phyloP scores from a whole-genome alignment of 2,888 invertebrate genomes.

The Rutpela maculata region DNA sequence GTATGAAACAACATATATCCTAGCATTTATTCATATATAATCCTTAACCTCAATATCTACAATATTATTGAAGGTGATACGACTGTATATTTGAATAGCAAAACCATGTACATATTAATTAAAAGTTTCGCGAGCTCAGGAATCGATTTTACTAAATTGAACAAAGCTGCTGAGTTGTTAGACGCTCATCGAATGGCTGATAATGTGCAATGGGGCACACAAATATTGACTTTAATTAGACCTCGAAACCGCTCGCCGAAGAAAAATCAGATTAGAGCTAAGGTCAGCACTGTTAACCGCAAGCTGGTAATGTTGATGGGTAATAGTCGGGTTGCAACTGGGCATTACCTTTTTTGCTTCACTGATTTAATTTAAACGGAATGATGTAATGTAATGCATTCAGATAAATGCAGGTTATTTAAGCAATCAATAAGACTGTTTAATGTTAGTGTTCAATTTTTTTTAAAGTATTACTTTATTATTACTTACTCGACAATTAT shows the following conservation, averaged over 20 bases:
- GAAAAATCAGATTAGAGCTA: constrained; percentile 61
- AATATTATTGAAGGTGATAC: not conserved
- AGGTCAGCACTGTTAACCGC: constrained; percentile 58
- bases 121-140: constrained; percentile 21
- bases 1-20: too few species aligned
- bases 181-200: constrained; percentile 56
- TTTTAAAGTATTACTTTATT: too few species aligned
- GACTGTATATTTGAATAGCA: constrained; percentile 14
- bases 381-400: constrained; percentile 6
- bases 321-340: constrained; percentile 37
- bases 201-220: constrained; percentile 62
- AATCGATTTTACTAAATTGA: constrained; percentile 33
- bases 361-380: constrained; percentile 16
- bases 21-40: not conserved
- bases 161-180: constrained; percentile 58
- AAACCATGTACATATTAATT: constrained; percentile 24
- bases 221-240: constrained; percentile 69
- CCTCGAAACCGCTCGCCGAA: constrained; percentile 53
- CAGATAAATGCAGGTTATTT: constrained; percentile 5
- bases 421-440: not conserved
- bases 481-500: too few species aligned
- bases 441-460: too few species aligned
- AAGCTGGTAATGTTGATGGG: constrained; percentile 35
- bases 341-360: constrained; percentile 32
- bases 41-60: not conserved